Conservation (phyloP, 2,888 invertebrate genomes). For the Drosophila kanekoi region DNA sequence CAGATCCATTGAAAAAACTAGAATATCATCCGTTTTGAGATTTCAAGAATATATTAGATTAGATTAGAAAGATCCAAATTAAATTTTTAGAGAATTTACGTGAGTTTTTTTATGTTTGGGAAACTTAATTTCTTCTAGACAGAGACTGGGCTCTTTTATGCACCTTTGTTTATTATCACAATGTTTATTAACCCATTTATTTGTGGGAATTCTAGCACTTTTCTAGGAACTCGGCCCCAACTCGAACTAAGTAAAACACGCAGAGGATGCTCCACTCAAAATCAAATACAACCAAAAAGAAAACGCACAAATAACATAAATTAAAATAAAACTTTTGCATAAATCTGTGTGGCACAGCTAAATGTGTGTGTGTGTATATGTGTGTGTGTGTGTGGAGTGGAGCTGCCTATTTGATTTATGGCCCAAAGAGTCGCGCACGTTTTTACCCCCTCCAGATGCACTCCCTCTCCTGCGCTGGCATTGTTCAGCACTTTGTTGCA, state of each 20-base stretch:
- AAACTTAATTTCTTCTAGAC: too few species aligned
- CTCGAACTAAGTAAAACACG: not conserved
- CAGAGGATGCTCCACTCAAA: constrained; percentile 21
- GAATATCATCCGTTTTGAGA: too few species aligned
- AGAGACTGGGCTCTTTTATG: not conserved
- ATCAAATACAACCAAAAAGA: constrained; percentile 34
- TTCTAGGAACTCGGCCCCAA: constrained; percentile 9
- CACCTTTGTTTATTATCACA: not conserved
- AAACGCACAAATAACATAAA: constrained; percentile 30
- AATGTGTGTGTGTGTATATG: not conserved
- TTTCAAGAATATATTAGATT: too few species aligned
- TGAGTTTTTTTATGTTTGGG: too few species aligned
- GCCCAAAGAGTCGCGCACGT: constrained; percentile 69
- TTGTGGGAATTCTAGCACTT: not conserved
- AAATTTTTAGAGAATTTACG: too few species aligned
- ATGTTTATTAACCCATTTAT: constrained; percentile 11
- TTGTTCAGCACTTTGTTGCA: constrained; percentile 61
- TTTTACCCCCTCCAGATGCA: constrained; percentile 15
- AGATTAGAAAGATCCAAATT: too few species aligned
- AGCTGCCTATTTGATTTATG: constrained; percentile 68
- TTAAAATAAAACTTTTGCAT: constrained; percentile 42
- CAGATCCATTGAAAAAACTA: too few species aligned
- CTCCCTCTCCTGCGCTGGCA: constrained; percentile 18
- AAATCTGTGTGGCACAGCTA: constrained; percentile 32
- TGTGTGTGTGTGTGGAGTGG: constrained; percentile 15